Percentiles rank a stretch among this genome's conserved stretches.
Conservation (phyloP, 2,113 vertebrate species). For the Microtus oregoni region DNA sequence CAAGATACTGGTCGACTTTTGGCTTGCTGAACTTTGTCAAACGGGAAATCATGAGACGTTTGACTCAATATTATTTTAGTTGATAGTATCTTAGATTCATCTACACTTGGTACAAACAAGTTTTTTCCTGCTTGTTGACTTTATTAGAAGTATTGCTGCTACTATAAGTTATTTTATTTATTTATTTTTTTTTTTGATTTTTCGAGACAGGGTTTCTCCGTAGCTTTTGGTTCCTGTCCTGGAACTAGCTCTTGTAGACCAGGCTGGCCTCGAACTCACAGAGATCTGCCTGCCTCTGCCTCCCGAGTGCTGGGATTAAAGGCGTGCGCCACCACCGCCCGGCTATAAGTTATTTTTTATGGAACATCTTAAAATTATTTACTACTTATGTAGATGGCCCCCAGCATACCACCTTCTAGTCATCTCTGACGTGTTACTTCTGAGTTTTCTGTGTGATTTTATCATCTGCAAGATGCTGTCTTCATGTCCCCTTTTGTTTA, state of each 20-base stretch:
- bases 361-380: conserved; percentile 33
- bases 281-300: too few species aligned
- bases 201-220: too few species aligned
- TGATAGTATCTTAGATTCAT: not conserved
- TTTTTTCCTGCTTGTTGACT: conserved; percentile 33
- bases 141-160: not conserved
- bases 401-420: not conserved
- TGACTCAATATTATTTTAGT: conserved; percentile 40
- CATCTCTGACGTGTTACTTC: not conserved
- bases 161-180: not conserved
- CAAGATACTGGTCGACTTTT: not conserved
- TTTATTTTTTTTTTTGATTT: too few species aligned
- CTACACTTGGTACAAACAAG: conserved; percentile 38
- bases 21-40: conserved; percentile 10
- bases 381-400: not conserved
- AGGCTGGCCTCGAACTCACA: too few species aligned
- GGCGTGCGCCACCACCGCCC: too few species aligned
- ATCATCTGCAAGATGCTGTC: conserved; percentile 11
- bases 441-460: not conserved
- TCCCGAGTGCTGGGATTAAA: too few species aligned
- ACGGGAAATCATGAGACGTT: not conserved
- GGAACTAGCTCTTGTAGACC: too few species aligned
- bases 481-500: not conserved
- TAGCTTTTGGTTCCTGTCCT: too few species aligned
- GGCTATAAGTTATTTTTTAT: conserved; percentile 19